Evolutionary conservation across 2,797 vertebrate species (phyloP).

Genomic region (Cheirogaleus major): DNA sequence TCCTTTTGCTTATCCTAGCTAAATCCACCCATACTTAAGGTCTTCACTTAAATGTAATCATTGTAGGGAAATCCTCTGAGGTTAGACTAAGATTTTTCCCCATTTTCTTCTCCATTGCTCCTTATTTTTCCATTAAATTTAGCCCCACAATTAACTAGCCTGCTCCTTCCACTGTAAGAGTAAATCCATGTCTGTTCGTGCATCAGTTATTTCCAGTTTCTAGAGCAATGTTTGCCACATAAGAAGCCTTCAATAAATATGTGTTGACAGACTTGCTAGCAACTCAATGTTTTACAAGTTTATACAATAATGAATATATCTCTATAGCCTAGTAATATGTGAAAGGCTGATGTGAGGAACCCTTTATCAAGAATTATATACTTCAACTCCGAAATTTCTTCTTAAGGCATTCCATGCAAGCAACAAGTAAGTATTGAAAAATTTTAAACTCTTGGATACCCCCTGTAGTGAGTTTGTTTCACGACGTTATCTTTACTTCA

Average conservation of each 20-base stretch:
- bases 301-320: neutral
- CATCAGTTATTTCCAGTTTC: neutral
- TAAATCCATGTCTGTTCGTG: neutral
- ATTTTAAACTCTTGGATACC: neutral
- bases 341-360: neutral
- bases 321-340: neutral
- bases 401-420: neutral
- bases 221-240: neutral
- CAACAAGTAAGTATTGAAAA: constrained; percentile 34
- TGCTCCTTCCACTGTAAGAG: neutral
- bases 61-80: neutral
- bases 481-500: constrained; percentile 43
- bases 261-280: constrained; percentile 19
- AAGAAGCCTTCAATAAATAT: neutral
- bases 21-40: neutral
- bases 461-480: constrained; percentile 24
- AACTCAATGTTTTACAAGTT: neutral
- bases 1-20: neutral
- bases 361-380: constrained; percentile 19
- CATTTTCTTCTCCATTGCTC: neutral
- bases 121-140: neutral
- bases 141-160: neutral
- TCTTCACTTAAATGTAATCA: neutral
- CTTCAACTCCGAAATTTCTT: neutral
- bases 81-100: neutral